A percentile compares a stretch with the other conserved stretches of the same genome.
These are phyloP conservation scores for Sibirionetta formosa DNA, from an alignment of 2,797 vertebrate species.

Conservation along the genomic window DNA sequence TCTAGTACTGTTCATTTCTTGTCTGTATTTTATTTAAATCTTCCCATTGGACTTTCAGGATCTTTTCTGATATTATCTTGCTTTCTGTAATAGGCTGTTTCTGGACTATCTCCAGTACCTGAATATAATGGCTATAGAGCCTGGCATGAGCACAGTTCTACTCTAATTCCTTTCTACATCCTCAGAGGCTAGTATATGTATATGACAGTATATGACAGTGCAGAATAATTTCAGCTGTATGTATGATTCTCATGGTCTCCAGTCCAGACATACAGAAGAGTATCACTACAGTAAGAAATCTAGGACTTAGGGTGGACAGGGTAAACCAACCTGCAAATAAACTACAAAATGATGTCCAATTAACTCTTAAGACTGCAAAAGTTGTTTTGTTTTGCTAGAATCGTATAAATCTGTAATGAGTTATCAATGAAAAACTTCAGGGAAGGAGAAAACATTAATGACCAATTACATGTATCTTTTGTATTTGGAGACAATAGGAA, in stretches of 20 bases:
- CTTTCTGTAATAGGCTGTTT: not conserved
- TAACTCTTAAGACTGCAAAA: not conserved
- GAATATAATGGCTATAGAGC: not conserved
- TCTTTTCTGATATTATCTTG: not conserved
- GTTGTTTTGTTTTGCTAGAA: not conserved
- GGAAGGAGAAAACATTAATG: not conserved
- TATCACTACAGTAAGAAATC: not conserved
- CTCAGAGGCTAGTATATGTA: not conserved
- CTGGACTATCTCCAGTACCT: not conserved
- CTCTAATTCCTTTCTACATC: not conserved
- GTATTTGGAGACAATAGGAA: not conserved
- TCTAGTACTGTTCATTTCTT: not conserved
- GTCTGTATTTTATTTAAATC: not conserved
- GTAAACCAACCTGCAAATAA: not conserved
- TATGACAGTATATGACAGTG: rapidly evolving
- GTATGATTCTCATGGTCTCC: not conserved
- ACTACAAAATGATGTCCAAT: not conserved
- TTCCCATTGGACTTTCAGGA: not conserved
- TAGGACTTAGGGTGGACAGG: not conserved
- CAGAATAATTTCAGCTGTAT: not conserved
- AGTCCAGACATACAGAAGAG: not conserved
- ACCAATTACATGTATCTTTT: not conserved
- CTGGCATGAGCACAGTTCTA: not conserved
- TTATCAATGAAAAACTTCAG: not conserved
- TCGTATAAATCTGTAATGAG: not conserved